Conservation (phyloP, 2,888 invertebrate species). For the Trisateles emortualis region DNA sequence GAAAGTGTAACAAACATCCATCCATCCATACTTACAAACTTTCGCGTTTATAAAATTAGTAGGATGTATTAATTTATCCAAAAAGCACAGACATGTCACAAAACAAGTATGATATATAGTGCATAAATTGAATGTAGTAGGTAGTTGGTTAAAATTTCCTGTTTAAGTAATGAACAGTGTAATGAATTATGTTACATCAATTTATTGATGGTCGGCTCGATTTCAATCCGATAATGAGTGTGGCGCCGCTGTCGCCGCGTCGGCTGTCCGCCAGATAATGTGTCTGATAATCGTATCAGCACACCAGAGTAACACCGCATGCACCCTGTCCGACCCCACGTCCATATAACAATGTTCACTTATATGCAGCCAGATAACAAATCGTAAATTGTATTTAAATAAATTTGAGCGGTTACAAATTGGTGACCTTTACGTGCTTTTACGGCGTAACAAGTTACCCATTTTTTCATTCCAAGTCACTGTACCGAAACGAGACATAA, state of each 20-base stretch:
- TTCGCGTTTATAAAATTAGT: too few species aligned
- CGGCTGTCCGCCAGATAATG: slow-evolving; percentile 58
- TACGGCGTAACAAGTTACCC: slow-evolving; percentile 54
- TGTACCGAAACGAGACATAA: slow-evolving; percentile 72
- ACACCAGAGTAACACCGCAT: slow-evolving; percentile 39
- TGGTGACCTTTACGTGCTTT: slow-evolving; percentile 61
- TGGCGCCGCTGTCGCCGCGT: slow-evolving; percentile 52
- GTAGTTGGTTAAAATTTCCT: slow-evolving; percentile 11
- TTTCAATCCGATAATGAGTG: slow-evolving; percentile 64
- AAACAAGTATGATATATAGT: background rate
- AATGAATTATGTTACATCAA: slow-evolving; percentile 49
- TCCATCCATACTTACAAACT: too few species aligned
- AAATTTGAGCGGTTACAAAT: slow-evolving; percentile 42
- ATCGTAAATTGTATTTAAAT: slow-evolving; percentile 38
- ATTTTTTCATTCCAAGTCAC: slow-evolving; percentile 57
- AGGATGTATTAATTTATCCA: too few species aligned
- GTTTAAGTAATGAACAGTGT: slow-evolving; percentile 30
- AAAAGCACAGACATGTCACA: too few species aligned
- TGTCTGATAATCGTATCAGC: slow-evolving; percentile 63
- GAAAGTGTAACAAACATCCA: too few species aligned
- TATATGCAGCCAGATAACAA: slow-evolving; percentile 17
- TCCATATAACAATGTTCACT: slow-evolving; percentile 26
- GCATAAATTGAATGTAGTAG: background rate
- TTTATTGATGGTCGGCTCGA: slow-evolving; percentile 63
- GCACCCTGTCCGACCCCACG: slow-evolving; percentile 35